A percentile compares a stretch with the other conserved stretches of the same genome.
Conservation (phyloP, 2,113 vertebrate species). For the Ardeotis arabs region DNA sequence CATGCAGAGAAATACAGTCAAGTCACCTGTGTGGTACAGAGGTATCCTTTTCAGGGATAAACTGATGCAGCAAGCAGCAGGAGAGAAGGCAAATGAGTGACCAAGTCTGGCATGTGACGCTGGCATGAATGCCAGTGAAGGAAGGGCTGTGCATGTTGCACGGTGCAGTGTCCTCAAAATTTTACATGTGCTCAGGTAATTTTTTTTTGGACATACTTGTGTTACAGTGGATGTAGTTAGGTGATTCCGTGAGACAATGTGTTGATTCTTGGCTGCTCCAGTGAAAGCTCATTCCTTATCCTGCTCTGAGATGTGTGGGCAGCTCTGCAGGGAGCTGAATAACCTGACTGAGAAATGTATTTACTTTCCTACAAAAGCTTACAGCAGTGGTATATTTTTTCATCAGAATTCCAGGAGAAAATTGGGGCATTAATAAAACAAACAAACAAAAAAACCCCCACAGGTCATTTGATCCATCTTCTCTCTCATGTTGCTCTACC, state of each 20-base stretch:
- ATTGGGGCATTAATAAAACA: neutral
- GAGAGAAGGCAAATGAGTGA: neutral
- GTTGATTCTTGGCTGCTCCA: neutral
- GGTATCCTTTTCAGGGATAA: neutral
- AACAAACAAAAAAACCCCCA: no score
- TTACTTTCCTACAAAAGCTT: neutral
- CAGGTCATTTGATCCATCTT: neutral
- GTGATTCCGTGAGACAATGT: no score
- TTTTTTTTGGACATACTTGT: neutral
- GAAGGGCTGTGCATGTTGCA: neutral
- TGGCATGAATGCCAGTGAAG: neutral
- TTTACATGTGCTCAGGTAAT: fast-evolving
- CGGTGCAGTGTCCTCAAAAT: fast-evolving
- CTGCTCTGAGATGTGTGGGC: neutral
- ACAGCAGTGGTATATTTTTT: neutral
- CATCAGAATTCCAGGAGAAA: neutral
- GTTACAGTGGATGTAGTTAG: no score
- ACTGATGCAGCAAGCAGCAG: neutral
- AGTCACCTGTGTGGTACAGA: no score
- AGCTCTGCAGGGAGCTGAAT: neutral
- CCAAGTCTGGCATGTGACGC: fast-evolving
- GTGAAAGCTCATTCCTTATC: neutral
- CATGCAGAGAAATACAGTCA: neutral
- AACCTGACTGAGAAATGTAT: neutral
- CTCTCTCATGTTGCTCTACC: neutral